Percentiles rank a stretch among this genome's conserved stretches.
These are phyloP conservation scores for Heliconius ethilla DNA, from an alignment of 2,888 invertebrate species.

Conservation along the genomic window DNA sequence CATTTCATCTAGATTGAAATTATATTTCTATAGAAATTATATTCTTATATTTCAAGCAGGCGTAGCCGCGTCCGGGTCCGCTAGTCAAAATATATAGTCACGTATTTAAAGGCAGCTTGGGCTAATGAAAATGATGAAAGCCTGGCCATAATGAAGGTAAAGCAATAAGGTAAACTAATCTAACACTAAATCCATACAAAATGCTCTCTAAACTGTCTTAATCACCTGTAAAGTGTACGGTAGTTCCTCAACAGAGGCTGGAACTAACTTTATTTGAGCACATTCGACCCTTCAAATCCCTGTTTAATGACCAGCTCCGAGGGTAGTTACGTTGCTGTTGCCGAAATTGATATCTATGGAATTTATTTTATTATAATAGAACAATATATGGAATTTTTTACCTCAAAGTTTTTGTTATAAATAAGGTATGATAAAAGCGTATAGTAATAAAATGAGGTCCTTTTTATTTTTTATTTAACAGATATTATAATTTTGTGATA, in stretches of 20 bases:
- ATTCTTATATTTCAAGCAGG: too few species aligned
- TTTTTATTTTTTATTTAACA: too few species aligned
- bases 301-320: constrained; percentile 76
- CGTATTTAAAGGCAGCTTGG: neutral
- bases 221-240: constrained; percentile 64
- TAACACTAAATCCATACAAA: constrained; percentile 49
- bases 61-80: too few species aligned
- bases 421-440: too few species aligned
- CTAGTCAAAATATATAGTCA: neutral
- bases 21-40: too few species aligned
- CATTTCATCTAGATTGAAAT: too few species aligned
- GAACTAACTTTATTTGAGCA: constrained; percentile 75
- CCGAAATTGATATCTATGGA: neutral
- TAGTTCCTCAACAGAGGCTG: constrained; percentile 56
- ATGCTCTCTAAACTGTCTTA: constrained; percentile 60
- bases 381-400: neutral
- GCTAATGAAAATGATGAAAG: neutral
- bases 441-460: too few species aligned
- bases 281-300: constrained; percentile 79
- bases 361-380: neutral
- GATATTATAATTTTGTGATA: too few species aligned
- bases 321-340: constrained; percentile 48
- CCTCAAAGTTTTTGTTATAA: neutral
- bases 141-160: neutral
- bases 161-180: constrained; percentile 37